These are phyloP conservation scores for Ranitomeya variabilis DNA, from an alignment of 2,113 vertebrate species.

Conservation along the genomic window DNA sequence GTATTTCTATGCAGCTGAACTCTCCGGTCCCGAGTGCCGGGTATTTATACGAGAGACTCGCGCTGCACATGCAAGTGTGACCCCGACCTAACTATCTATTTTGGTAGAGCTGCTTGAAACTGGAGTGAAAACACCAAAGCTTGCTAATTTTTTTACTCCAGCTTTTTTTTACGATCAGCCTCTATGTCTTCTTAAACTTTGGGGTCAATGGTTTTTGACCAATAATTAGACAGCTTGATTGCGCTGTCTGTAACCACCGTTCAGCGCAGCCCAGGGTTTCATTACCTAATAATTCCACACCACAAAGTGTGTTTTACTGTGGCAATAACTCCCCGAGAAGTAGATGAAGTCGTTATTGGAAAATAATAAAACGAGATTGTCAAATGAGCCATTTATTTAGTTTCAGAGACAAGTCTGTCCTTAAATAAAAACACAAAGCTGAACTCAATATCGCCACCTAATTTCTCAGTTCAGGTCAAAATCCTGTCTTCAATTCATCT, in stretches of 20 bases:
- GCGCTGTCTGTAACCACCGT: background rate
- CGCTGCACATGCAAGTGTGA: no score
- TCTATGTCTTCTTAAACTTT: background rate
- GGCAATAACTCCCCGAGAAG: conserved; percentile 47
- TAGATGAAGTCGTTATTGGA: conserved; percentile 51
- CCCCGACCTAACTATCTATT: no score
- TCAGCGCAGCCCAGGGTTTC: background rate
- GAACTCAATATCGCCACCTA: conserved; percentile 13
- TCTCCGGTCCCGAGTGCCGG: no score
- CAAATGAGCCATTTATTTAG: conserved; percentile 24
- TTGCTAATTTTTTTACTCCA: no score
- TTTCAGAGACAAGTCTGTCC: background rate
- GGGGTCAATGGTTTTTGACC: conserved; percentile 29
- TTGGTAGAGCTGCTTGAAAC: no score
- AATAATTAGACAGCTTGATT: conserved; percentile 35
- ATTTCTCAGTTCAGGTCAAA: background rate
- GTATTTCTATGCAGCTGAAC: no score
- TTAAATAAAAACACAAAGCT: conserved; percentile 38
- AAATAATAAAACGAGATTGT: conserved; percentile 50
- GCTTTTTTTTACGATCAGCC: no score
- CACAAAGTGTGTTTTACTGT: conserved; percentile 18
- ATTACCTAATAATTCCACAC: conserved; percentile 30
- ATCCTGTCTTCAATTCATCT: background rate
- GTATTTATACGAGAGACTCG: no score
- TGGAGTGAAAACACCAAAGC: no score